These are phyloP conservation scores for Acrobasis repandana DNA, from an alignment of 2,888 invertebrate genomes.

Conservation along the genomic window DNA sequence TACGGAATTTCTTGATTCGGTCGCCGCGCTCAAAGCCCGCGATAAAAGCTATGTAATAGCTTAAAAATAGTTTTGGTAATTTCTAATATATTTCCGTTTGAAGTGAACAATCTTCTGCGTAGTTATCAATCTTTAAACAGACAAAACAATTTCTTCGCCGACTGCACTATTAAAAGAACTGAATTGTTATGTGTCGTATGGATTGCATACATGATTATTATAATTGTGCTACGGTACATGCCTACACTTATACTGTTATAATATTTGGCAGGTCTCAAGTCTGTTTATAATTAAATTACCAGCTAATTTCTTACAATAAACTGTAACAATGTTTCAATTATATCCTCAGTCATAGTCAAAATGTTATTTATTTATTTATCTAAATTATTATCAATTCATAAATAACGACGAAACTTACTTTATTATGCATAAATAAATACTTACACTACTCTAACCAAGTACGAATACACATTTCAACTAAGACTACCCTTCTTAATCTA, in stretches of 20 bases:
- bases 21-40: no score
- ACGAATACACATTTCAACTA: slow-evolving; percentile 23
- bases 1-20: no score
- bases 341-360: slow-evolving; percentile 26
- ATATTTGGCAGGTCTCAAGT: slow-evolving; percentile 72
- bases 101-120: no score
- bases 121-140: no score
- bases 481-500: slow-evolving; percentile 40
- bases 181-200: background rate
- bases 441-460: slow-evolving; percentile 26
- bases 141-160: no score
- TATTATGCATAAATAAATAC: slow-evolving; percentile 29
- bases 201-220: slow-evolving; percentile 1
- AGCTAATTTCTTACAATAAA: slow-evolving; percentile 28
- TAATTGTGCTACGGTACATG: slow-evolving; percentile 45
- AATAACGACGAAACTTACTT: slow-evolving; percentile 11
- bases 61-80: no score
- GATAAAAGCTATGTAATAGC: no score
- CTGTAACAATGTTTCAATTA: slow-evolving; percentile 27
- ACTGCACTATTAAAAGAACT: no score
- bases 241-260: slow-evolving; percentile 52
- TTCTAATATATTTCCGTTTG: no score
- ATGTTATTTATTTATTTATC: no score
- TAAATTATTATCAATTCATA: slow-evolving; percentile 6
- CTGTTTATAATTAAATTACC: slow-evolving; percentile 40